Base-by-base conservation (phyloP, 2,113 vertebrate species). In the Salvator merianae region DNA sequence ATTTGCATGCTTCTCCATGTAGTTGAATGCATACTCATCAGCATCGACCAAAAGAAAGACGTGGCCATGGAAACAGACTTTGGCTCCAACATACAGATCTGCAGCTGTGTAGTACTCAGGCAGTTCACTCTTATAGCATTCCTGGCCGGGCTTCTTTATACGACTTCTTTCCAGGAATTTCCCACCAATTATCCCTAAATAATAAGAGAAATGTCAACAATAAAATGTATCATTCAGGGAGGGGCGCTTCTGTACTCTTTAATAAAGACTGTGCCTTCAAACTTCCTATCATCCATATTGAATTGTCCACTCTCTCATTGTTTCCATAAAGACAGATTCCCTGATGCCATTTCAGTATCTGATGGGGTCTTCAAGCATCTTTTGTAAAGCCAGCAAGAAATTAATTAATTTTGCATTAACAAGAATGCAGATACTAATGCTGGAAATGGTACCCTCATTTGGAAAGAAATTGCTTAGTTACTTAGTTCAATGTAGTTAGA, bases 121-220 rank as follows among this genome's bases (percentile, higher is more conserved):
- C 40, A 87, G 89, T 90, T 98, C 94, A 76, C 96, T 97, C 94
- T 97, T 98, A 90, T 97, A 98, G 81, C 97, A 79, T 86, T 97
- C 94, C 91, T 98, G 98, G 71, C 97, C 97, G 63, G 97, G 97
- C 89, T 96, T 98, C 94, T 96, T 98, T 70, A 99, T 93, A 59
- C 94, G 95, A 66, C 87, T 26, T 88, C 97, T 97, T 94, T 96
- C 95, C 92, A 99, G 94, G 94, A 98, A 99, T 92, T 95, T 97
- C 7, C 98, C 97, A 68, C 97, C 97, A 7, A 92, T 12, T 88
- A 97, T 71, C 43, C 98, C 98, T 99, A 76, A 99, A 77, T 1
- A 59, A 83, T 30, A 88, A 94, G 4, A 91, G 43, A 93, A 91
- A 82, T 70, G 22, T 83, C 84, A 93, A 84, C 63, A 86, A 92